phyloP scores from a whole-genome alignment of 2,888 invertebrate genomes.

The Malachius bipustulatus region DNA sequence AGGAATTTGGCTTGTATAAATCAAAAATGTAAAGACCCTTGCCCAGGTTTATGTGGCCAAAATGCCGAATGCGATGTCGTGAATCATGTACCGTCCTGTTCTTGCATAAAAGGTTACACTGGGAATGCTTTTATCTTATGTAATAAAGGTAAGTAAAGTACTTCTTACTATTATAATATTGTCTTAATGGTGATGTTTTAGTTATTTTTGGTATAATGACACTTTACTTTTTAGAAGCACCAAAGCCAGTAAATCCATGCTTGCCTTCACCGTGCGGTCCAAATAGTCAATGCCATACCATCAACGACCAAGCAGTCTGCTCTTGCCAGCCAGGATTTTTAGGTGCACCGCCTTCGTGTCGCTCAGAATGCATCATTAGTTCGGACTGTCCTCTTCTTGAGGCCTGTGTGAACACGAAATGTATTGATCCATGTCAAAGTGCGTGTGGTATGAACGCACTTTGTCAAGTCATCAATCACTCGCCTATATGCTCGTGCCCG shows the following conservation, averaged over 20 bases:
- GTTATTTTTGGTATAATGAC: no score
- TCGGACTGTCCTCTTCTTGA: constrained; percentile 53
- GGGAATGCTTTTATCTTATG: constrained; percentile 59
- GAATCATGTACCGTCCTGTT: constrained; percentile 58
- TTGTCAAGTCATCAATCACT: constrained; percentile 48
- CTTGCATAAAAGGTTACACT: constrained; percentile 54
- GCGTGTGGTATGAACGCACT: constrained; percentile 46
- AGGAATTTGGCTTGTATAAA: constrained; percentile 55
- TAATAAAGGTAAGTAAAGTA: constrained; percentile 29
- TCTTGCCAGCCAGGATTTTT: constrained; percentile 56
- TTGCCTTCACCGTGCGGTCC: constrained; percentile 68
- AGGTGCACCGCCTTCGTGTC: constrained; percentile 62
- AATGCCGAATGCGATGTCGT: constrained; percentile 61
- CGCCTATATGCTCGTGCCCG: constrained; percentile 48
- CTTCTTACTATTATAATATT: constrained; percentile 15
- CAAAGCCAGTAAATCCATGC: constrained; percentile 47
- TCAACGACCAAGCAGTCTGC: constrained; percentile 53
- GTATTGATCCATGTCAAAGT: constrained; percentile 61
- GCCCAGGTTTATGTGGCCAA: constrained; percentile 62
- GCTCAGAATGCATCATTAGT: constrained; percentile 59
- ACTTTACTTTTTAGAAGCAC: no score
- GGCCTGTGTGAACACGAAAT: constrained; percentile 61
- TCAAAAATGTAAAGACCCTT: constrained; percentile 66
- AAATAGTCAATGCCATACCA: constrained; percentile 57
- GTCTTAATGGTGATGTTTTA: no score